Base-by-base conservation (phyloP, 2,113 vertebrate genomes). In the Aythya baeri region DNA sequence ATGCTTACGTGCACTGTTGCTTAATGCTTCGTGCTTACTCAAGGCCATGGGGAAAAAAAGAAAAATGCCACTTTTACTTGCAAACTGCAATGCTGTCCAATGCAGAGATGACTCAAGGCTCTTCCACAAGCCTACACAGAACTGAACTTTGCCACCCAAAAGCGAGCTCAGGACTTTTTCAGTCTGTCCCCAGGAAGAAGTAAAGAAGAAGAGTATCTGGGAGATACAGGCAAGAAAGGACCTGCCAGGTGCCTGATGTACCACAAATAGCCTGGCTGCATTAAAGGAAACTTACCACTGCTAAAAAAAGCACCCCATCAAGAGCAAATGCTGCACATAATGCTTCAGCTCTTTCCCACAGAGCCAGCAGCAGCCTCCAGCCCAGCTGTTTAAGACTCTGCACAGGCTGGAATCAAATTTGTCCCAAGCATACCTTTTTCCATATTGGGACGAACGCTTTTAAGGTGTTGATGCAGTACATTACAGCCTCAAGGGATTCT, bases 371-470 rank as follows among this genome's bases (percentile, higher is more conserved):
- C 38, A 67, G 38, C 44, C 32, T 59, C 25, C 26, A 93, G 43
- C 9, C 17, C 9, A 78, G 34, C 26, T 1, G 0, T 29, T 4
- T 36, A 81, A 36, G 59, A 46, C 46, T 41, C 32, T 57, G 41
- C 41, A 46, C 1, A 83, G 38, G 20, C 49, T 75, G 77, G 55
- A 93, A 68, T 20, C 14, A 62, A 54, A 38, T 72, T 38, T 61
- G 5, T 52, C 17, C 23, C 65, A 89, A 5, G 91, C 88, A 49
- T 92, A 98, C 99, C 98, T 99, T 99, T 96, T 99, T 99, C 99
- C 99, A 99, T 94, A 99, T 98, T 54, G 99, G 99, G 26, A 99
- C 96, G 0, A 82, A 98, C 70, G 98, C 98, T 98, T 99, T 99
- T 88, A 99, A 98, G 61, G 96, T 96, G 32, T 98, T 96, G 70